Conservation (phyloP, 64 coral and sea anemone species). For the Montipora cactus region DNA sequence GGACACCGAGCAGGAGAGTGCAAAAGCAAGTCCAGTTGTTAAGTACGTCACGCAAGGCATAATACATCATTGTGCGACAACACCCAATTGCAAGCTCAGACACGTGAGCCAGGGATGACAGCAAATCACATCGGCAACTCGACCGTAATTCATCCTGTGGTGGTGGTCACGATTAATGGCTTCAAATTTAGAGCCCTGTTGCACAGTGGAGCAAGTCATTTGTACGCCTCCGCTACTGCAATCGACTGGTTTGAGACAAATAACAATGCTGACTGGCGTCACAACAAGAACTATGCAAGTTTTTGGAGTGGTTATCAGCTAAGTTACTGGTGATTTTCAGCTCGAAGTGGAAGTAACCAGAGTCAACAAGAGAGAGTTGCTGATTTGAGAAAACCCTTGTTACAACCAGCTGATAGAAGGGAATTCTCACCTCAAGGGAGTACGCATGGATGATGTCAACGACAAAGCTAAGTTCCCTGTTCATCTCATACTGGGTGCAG, state of each 20-base stretch:
- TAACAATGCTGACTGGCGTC: constrained; percentile 71
- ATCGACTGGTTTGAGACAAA: constrained; percentile 44
- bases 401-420: constrained; percentile 42
- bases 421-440: constrained; percentile 27
- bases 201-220: constrained; percentile 61
- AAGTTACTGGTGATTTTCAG: constrained; percentile 42
- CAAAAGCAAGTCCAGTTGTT: not conserved
- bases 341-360: constrained; percentile 63
- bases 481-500: constrained; percentile 1
- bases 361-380: constrained; percentile 47
- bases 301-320: too few species aligned
- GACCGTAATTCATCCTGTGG: constrained; percentile 71
- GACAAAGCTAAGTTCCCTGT: constrained; percentile 31
- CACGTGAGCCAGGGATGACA: constrained; percentile 62
- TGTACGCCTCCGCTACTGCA: too few species aligned
- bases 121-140: constrained; percentile 61
- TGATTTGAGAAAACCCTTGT: constrained; percentile 71
- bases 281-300: constrained; percentile 27
- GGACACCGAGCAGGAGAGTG: not conserved
- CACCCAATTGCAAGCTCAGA: not conserved
- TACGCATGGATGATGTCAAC: too few species aligned
- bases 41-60: not conserved
- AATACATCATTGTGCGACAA: not conserved
- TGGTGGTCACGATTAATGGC: constrained; percentile 60
- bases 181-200: constrained; percentile 74